Evolutionary conservation across 2,888 invertebrate species (phyloP), one percentile per base, ranked within the genome.

Genomic region (Cacoxenus indagator): DNA sequence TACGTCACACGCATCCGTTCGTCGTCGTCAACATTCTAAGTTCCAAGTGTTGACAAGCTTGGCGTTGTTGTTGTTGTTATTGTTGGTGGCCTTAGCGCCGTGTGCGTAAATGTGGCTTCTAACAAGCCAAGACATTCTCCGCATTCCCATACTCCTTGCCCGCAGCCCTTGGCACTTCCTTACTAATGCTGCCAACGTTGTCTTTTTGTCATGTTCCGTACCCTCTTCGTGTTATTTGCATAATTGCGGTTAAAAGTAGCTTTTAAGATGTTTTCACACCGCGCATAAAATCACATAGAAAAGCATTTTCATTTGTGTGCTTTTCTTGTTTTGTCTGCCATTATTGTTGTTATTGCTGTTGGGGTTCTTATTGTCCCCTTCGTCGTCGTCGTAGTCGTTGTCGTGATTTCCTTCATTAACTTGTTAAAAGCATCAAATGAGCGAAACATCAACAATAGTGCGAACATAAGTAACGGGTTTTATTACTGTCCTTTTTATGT

Each of bases 161-260:
- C 19, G 48, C 17, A 37, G 37, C 37, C 8, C 5, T 37, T 37
- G 9, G 8, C 37, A 37, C 5, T 37, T 48, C 19, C n/a, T 48
- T 48, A 14, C 19, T 48, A n/a, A n/a, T 5, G n/a, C 48, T n/a
- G n/a, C 8, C 48, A 48, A n/a, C 5, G 48, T 17, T 48, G n/a
- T n/a, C 64, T 71, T 76, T 82, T 73, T 81, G 78, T 74, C 72
- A 67, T 54, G 70, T 71, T 76, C 59, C 69, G 68, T n/a, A n/a
- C n/a, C n/a, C n/a, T n/a, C n/a, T n/a, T 81, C 80, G 78, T 80
- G 74, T 82, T 81, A 80, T 81, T 81, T 82, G 75, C 81, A 81
- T 83, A 81, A 81, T 83, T 81, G 80, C 76, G 80, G 80, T 76
- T 81, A 75, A 80, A 76, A 81, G 83, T 83, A 80, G 83, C 80